A percentile compares a stretch with the other conserved stretches of the same genome.
These are phyloP conservation scores for Alosa sapidissima DNA, from an alignment of 2,797 vertebrate genomes.

Conservation along the genomic window DNA sequence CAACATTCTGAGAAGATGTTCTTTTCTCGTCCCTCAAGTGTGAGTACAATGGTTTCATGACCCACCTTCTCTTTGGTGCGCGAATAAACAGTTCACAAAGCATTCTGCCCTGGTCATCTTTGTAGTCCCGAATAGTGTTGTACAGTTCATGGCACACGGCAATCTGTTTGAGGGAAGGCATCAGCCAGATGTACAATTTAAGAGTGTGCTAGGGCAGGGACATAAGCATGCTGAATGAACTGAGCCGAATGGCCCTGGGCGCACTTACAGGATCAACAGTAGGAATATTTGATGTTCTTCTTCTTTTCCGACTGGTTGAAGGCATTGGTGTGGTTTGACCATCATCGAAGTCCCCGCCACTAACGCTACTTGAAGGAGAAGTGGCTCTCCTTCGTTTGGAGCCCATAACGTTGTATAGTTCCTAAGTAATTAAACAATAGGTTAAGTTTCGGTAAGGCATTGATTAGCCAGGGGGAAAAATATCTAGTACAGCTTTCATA, in stretches of 20 bases:
- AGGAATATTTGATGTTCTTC: constrained; percentile 90
- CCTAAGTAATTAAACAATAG: not conserved
- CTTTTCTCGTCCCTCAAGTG: not conserved
- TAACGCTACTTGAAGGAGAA: constrained; percentile 96
- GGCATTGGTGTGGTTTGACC: constrained; percentile 85
- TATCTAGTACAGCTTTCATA: not conserved
- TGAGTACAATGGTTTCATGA: not conserved
- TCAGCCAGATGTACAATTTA: constrained; percentile 16
- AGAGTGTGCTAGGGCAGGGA: not conserved
- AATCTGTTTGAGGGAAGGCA: constrained; percentile 73
- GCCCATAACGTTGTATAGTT: constrained; percentile 74
- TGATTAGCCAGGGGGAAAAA: not conserved
- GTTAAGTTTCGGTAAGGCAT: not conserved
- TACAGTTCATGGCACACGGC: constrained; percentile 98
- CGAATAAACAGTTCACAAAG: constrained; percentile 96
- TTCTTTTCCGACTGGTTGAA: constrained; percentile 91
- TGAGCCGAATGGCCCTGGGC: not conserved
- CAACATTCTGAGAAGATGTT: not conserved
- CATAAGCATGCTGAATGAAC: not conserved
- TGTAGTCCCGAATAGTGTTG: constrained; percentile 96
- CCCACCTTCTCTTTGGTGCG: constrained; percentile 92
- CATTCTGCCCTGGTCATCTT: constrained; percentile 95
- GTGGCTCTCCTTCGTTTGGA: constrained; percentile 96
- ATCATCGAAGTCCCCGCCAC: constrained; percentile 96
- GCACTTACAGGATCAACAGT: constrained; percentile 95